Conservation (phyloP, 2,888 invertebrate species). For the Campaea margaritaria region DNA sequence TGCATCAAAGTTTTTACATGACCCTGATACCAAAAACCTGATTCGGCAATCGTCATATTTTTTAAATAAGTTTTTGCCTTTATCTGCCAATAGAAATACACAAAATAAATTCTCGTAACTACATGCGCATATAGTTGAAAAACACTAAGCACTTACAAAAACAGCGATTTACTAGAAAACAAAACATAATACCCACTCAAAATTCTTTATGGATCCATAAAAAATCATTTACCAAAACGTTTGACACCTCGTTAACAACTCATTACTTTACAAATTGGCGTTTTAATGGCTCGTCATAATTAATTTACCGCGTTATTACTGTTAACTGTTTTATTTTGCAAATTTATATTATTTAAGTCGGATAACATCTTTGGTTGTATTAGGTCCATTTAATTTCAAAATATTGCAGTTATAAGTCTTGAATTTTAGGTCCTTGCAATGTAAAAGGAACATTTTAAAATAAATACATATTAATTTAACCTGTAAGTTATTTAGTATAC, state of each 20-base stretch:
- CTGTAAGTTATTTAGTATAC: no score
- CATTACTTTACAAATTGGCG: constrained; percentile 44
- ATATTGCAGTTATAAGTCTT: no score
- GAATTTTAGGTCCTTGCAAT: no score
- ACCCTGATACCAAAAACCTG: no score
- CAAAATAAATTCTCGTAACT: no score
- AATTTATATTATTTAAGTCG: constrained; percentile 16
- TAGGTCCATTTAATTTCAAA: background rate
- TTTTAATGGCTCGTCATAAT: constrained; percentile 41
- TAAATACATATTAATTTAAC: no score
- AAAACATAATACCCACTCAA: constrained; percentile 2
- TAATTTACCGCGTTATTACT: constrained; percentile 33
- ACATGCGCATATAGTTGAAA: no score
- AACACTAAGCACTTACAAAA: background rate
- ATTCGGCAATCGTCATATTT: no score
- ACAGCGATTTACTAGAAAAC: background rate
- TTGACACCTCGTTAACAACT: constrained; percentile 42
- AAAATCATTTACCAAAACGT: constrained; percentile 33
- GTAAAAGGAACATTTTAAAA: no score
- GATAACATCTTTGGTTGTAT: constrained; percentile 17
- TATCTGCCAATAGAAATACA: no score
- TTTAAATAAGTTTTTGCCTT: no score
- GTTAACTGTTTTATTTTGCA: constrained; percentile 33
- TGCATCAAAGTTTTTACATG: no score
- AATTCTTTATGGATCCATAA: constrained; percentile 25